Evolutionary conservation across 2,113 vertebrate species (phyloP).

Genomic region (Syrrhaptes paradoxus): DNA sequence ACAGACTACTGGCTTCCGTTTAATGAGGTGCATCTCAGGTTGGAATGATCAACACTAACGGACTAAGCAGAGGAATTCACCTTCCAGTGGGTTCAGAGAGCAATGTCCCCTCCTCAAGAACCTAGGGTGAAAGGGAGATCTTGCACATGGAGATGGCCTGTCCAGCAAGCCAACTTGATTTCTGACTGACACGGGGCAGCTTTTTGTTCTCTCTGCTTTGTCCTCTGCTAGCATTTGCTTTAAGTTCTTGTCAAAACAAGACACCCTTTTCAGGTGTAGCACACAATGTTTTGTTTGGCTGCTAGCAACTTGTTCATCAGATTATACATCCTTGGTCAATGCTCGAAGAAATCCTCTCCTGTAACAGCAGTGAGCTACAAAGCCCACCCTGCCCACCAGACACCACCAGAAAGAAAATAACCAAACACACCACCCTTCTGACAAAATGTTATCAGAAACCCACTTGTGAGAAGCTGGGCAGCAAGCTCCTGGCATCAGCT

Average conservation of each 20-base stretch:
- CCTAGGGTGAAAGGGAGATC: neutral
- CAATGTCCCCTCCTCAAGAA: neutral
- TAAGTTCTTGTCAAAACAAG: conserved; percentile 42
- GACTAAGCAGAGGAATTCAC: neutral
- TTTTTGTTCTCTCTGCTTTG: conserved; percentile 5
- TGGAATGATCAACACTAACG: neutral
- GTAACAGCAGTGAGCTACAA: neutral
- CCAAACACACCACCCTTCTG: neutral
- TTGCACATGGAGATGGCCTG: neutral
- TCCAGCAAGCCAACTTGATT: neutral
- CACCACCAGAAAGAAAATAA: neutral
- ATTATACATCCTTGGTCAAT: neutral
- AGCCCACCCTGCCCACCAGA: neutral
- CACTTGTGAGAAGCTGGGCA: neutral
- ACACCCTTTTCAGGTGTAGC: neutral
- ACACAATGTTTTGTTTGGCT: conserved; percentile 49
- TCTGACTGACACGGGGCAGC: accelerated
- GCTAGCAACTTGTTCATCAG: neutral
- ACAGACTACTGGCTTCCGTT: neutral
- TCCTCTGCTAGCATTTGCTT: neutral
- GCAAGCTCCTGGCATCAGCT: neutral
- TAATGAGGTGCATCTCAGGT: neutral
- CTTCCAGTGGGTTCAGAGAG: neutral
- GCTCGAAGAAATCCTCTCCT: neutral
- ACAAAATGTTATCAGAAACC: neutral